These are phyloP conservation scores for Syngnathoides biaculeatus DNA, from an alignment of 2,113 vertebrate genomes.

Conservation along the genomic window DNA sequence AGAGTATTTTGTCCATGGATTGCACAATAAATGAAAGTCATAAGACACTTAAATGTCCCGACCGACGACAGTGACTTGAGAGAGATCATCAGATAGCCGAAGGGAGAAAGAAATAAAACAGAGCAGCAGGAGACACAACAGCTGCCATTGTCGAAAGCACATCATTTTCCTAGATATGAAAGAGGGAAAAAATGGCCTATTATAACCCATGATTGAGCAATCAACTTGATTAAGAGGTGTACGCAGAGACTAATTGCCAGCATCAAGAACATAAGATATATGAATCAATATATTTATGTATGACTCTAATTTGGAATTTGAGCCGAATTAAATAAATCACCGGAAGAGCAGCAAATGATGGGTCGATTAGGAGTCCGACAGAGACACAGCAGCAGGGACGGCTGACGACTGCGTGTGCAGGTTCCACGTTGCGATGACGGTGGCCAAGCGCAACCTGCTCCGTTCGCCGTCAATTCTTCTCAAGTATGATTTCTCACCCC, in stretches of 20 bases:
- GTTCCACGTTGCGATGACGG: constrained; percentile 50
- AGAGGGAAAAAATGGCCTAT: too few species aligned
- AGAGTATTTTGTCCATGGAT: too few species aligned
- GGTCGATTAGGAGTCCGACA: constrained; percentile 19
- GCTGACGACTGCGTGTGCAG: too few species aligned
- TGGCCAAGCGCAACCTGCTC: constrained; percentile 61
- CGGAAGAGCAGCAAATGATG: constrained; percentile 6
- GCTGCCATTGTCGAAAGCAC: too few species aligned
- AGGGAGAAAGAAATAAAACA: too few species aligned
- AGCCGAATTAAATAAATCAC: constrained; percentile 29
- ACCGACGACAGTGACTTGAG: too few species aligned
- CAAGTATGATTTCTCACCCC: constrained; percentile 4
- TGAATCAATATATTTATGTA: not conserved
- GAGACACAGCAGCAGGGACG: constrained; percentile 25
- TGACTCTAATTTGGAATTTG: not conserved
- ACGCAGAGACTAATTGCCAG: constrained; percentile 24
- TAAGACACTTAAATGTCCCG: too few species aligned
- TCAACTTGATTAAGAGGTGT: not conserved
- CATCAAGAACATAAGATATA: constrained; percentile 41
- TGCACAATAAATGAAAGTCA: too few species aligned
- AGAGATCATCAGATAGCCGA: too few species aligned
- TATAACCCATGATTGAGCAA: too few species aligned
- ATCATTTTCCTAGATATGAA: too few species aligned
- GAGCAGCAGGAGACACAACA: too few species aligned
- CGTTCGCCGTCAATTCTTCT: constrained; percentile 24